Percentiles rank a stretch among this genome's conserved stretches.
phyloP scores from a whole-genome alignment of 2,888 invertebrate species.

The Clusia tigrina region DNA sequence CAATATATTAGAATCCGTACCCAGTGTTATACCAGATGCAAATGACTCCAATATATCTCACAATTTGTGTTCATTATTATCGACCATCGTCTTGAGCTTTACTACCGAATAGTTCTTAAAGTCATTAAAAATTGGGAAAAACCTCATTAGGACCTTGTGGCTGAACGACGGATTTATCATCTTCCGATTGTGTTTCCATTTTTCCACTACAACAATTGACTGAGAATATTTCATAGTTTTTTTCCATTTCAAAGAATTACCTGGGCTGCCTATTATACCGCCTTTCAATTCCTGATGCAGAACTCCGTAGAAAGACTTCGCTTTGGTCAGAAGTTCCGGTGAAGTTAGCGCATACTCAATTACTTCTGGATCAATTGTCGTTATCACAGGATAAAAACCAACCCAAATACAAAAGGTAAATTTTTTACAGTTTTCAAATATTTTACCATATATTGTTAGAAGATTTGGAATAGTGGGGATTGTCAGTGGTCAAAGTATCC shows the following conservation, averaged over 20 bases:
- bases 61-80: slow-evolving; percentile 21
- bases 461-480: slow-evolving; percentile 13
- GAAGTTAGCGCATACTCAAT: too few species aligned
- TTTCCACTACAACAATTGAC: slow-evolving; percentile 2
- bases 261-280: background rate
- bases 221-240: background rate
- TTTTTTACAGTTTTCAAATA: too few species aligned
- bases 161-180: slow-evolving; percentile 33
- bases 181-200: slow-evolving; percentile 33
- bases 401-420: too few species aligned
- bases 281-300: too few species aligned
- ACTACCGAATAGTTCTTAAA: slow-evolving; percentile 23
- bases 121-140: slow-evolving; percentile 33
- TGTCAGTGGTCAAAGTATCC: background rate
- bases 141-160: slow-evolving; percentile 30
- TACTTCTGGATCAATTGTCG: too few species aligned
- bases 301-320: too few species aligned
- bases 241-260: background rate
- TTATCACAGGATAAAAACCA: too few species aligned
- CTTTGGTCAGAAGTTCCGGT: too few species aligned
- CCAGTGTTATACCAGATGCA: slow-evolving; percentile 26
- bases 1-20: too few species aligned
- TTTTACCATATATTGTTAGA: too few species aligned
- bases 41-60: slow-evolving; percentile 21
- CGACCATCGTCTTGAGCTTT: slow-evolving; percentile 24